Base-by-base conservation (phyloP, 2,888 invertebrate species). In the Hypomecis punctinalis region DNA sequence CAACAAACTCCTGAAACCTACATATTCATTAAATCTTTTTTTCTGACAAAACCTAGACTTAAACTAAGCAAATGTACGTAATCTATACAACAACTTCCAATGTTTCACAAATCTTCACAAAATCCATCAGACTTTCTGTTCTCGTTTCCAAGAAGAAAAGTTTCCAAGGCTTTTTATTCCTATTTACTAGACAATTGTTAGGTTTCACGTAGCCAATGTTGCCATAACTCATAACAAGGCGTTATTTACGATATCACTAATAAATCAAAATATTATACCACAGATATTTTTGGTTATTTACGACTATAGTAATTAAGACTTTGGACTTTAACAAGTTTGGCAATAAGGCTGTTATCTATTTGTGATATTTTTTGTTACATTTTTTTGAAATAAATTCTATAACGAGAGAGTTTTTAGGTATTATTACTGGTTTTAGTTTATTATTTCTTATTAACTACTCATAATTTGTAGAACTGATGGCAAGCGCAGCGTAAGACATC, bases 231-330 rank as follows among this genome's bases (percentile, higher is more conserved):
- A 68, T 33, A 35, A 46, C 8, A 48, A 61, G 45, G 59, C 56
- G 35, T 57, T 65, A 51, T 56, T 68, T 64, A 58, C 60, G n/a
- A 51, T 61, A 65, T 62, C 62, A 65, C 42, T 48, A 52, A 68
- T 60, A 60, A 62, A 63, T 60, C 45, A 51, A 7, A 7, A 43
- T 59, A 65, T 42, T 62, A 57, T 60, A 53, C n/a, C 56, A 61
- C 65, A 48, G 40, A 66, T 61, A 66, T 58, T 68, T 67, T 64
- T 49, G 46, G 46, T 56, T 65, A 65, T 62, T 68, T 68, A 62
- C 60, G 37, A 60, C 52, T 48, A 52, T 45, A 23, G 43, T 61
- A 58, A 61, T 62, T 62, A 59, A 54, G 59, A 46, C 45, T 56
- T 47, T 35, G 47, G 42, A 42, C 46, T 40, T 47, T 47, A 51